These are phyloP conservation scores for Artibeus jamaicensis DNA, from an alignment of 2,797 vertebrate species.

Conservation along the genomic window DNA sequence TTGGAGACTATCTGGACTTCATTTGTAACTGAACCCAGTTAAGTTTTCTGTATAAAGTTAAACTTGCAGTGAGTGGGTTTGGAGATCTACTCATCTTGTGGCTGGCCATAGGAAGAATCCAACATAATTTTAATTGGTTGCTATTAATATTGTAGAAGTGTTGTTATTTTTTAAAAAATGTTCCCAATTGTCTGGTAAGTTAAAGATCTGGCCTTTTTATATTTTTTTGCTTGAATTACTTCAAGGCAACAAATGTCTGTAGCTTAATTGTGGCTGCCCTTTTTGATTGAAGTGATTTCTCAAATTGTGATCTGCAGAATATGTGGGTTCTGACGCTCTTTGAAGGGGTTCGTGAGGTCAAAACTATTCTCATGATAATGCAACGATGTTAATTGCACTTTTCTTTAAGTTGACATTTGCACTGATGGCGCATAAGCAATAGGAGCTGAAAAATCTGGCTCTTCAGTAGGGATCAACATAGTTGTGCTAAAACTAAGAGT, in stretches of 20 bases:
- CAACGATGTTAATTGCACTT: neutral
- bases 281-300: neutral
- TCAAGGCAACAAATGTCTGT: neutral
- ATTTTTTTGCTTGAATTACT: neutral
- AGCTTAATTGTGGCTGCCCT: neutral
- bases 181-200: neutral
- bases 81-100: neutral
- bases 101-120: neutral
- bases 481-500: neutral
- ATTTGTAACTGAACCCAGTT: neutral
- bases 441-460: neutral
- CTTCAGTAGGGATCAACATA: neutral
- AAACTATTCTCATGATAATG: neutral
- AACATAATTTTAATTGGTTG: neutral
- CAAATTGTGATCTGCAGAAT: neutral
- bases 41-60: neutral
- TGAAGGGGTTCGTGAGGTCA: neutral
- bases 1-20: neutral
- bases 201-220: neutral
- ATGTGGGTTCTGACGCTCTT: neutral
- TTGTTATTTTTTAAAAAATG: neutral
- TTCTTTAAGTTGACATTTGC: neutral
- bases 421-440: neutral
- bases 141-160: neutral
- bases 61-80: neutral